Evolutionary conservation across 2,797 vertebrate genomes (phyloP).

Genomic region (Liasis olivaceus): DNA sequence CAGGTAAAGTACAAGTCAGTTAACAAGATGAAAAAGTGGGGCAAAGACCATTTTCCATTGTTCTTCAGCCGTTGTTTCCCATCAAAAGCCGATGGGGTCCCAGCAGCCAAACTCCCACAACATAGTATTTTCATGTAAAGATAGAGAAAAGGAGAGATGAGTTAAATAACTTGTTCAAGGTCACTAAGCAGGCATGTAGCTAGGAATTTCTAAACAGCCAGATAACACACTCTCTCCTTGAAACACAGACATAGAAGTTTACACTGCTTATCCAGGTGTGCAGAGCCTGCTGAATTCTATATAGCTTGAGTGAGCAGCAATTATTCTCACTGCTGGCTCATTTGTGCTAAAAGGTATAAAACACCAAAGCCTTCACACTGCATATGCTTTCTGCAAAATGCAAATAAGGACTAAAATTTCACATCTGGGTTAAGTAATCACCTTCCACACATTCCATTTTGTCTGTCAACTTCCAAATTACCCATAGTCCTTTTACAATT

Average conservation of each 20-base stretch:
- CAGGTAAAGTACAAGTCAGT: background rate
- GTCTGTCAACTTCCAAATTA: conserved; percentile 71
- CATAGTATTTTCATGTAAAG: conserved; percentile 51
- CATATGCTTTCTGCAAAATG: conserved; percentile 56
- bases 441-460: conserved; percentile 57
- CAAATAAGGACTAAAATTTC: conserved; percentile 58
- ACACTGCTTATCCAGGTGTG: conserved; percentile 68
- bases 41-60: conserved; percentile 19
- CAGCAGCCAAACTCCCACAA: conserved; percentile 35
- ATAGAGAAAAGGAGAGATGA: conserved; percentile 47
- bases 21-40: background rate
- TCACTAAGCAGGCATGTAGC: conserved; percentile 40
- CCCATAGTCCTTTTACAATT: conserved; percentile 64
- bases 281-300: conserved; percentile 63
- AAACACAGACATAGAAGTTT: conserved; percentile 56
- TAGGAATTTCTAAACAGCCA: conserved; percentile 26
- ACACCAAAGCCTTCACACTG: conserved; percentile 46
- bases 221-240: conserved; percentile 56
- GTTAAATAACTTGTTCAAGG: conserved; percentile 65
- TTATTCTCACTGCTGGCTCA: conserved; percentile 37
- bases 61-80: conserved; percentile 27
- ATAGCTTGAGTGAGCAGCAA: conserved; percentile 51
- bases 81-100: conserved; percentile 41
- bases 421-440: conserved; percentile 63
- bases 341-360: conserved; percentile 41